Conservation (phyloP, 2,797 vertebrate species). For the Malacoraja senta region DNA sequence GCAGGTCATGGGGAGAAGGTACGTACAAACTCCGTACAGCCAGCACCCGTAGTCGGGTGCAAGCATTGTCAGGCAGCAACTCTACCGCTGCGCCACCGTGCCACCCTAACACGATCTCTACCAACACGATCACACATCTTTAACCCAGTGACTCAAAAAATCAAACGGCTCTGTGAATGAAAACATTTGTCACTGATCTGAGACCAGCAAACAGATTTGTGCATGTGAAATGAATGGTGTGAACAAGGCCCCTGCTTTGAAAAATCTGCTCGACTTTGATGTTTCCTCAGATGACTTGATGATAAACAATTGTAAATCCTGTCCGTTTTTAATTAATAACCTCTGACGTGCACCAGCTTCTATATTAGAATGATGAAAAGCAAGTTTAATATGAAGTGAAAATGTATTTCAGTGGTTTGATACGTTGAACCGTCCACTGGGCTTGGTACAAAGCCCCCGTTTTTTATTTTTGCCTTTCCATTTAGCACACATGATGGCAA, state of each 20-base stretch:
- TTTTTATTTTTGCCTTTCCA: not conserved
- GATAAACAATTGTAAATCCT: slow-evolving; percentile 4
- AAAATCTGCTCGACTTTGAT: slow-evolving; percentile 3
- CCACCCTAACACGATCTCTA: too few relatives aligned
- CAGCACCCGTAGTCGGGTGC: too few relatives aligned
- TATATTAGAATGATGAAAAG: slow-evolving; percentile 19
- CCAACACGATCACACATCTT: not conserved
- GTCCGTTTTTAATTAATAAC: not conserved
- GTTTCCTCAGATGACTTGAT: not conserved
- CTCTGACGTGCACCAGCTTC: slow-evolving; percentile 8
- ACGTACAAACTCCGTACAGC: too few relatives aligned
- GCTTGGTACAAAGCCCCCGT: not conserved
- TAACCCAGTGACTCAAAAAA: slow-evolving; percentile 6
- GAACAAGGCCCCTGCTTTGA: slow-evolving; percentile 3
- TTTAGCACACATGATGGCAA: too few relatives aligned
- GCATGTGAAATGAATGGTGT: not conserved
- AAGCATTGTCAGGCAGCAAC: too few relatives aligned
- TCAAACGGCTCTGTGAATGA: not conserved
- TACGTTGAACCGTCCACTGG: not conserved
- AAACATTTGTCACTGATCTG: slow-evolving; percentile 27
- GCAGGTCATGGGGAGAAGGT: too few relatives aligned
- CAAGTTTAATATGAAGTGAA: slow-evolving; percentile 6
- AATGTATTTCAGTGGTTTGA: not conserved
- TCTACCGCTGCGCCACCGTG: too few relatives aligned
- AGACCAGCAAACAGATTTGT: slow-evolving; percentile 1